Conservation (phyloP, 2,888 invertebrate genomes). For the Phaedon cochleariae region DNA sequence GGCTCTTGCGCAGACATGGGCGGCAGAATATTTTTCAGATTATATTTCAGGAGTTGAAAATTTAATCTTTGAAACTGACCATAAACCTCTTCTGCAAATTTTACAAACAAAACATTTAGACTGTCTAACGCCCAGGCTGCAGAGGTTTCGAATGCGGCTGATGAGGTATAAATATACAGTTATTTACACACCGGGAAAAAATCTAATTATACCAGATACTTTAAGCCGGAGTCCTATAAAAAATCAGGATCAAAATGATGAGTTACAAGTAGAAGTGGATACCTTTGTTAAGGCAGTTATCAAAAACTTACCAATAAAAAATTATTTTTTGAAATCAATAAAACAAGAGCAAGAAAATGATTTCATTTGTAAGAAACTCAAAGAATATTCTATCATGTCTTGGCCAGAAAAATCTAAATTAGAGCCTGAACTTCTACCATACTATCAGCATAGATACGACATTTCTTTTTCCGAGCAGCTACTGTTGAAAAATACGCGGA, state of each 20-base stretch:
- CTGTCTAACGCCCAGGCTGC: constrained; percentile 46
- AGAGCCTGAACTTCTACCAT: not conserved
- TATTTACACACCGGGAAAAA: constrained; percentile 19
- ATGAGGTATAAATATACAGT: constrained; percentile 33
- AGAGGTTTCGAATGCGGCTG: constrained; percentile 32
- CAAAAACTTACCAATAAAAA: constrained; percentile 7
- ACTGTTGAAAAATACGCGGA: not conserved
- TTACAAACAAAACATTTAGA: constrained; percentile 49
- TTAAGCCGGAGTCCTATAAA: not conserved
- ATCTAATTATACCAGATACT: constrained; percentile 21
- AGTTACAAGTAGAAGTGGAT: not conserved
- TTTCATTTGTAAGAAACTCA: constrained; percentile 4
- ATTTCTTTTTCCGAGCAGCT: not conserved
- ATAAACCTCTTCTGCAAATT: constrained; percentile 41
- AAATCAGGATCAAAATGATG: constrained; percentile 3
- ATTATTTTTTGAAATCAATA: constrained; percentile 8
- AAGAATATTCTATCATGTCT: not conserved
- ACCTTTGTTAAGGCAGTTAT: constrained; percentile 4
- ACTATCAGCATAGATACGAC: not conserved
- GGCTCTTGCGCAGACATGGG: constrained; percentile 52
- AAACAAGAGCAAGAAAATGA: constrained; percentile 4
- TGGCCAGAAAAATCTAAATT: constrained; percentile 12
- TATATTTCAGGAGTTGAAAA: constrained; percentile 21
- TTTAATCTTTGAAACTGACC: constrained; percentile 42
- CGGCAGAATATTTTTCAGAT: constrained; percentile 45